Percentiles rank a stretch among this genome's conserved stretches.
phyloP scores from a whole-genome alignment of 2,113 vertebrate genomes.

The Crotalus helleri region DNA sequence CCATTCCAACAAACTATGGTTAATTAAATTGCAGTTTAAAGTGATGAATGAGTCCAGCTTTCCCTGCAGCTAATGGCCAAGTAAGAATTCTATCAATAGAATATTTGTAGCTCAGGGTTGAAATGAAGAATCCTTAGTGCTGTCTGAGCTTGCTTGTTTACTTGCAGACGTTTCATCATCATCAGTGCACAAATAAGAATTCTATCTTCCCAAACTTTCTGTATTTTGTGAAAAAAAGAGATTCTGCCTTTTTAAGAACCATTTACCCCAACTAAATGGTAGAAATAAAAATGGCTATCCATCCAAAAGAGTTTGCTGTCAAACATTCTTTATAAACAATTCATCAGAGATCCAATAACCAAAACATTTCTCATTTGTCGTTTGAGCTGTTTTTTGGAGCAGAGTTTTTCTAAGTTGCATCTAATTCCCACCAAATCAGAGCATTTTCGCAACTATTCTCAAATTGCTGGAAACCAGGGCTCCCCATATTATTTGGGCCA shows the following conservation, averaged over 20 bases:
- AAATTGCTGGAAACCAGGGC: background rate
- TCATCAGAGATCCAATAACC: background rate
- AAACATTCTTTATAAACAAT: background rate
- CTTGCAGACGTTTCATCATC: background rate
- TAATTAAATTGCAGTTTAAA: background rate
- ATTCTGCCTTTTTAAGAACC: background rate
- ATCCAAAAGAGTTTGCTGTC: background rate
- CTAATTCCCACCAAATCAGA: background rate
- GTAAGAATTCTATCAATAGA: background rate
- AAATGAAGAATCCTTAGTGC: background rate
- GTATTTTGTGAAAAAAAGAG: background rate
- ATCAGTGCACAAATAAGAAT: background rate
- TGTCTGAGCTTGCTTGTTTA: background rate
- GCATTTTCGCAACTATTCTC: background rate
- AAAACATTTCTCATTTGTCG: background rate
- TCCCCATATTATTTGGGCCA: background rate
- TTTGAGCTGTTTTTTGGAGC: background rate
- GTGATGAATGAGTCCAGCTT: background rate
- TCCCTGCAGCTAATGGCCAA: background rate
- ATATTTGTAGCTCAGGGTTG: background rate
- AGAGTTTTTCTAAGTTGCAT: background rate
- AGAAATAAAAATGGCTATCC: background rate
- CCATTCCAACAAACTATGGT: background rate
- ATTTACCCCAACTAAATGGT: too few species aligned
- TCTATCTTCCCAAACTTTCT: background rate